These are phyloP conservation scores for Hirtodrosophila cameraria DNA, from an alignment of 2,888 invertebrate genomes.

Conservation along the genomic window DNA sequence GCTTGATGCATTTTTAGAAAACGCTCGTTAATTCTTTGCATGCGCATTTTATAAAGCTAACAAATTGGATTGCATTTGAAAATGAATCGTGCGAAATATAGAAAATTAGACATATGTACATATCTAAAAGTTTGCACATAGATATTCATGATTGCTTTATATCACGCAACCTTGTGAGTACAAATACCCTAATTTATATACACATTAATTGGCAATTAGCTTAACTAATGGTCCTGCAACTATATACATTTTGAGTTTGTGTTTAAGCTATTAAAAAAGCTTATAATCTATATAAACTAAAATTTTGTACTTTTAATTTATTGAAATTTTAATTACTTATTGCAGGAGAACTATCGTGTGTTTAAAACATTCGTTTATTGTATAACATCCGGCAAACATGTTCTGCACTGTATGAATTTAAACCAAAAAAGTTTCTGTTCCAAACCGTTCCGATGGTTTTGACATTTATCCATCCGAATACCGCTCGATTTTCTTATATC, in stretches of 20 bases:
- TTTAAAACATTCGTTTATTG: too few species aligned
- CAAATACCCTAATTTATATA: background rate
- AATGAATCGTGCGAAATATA: conserved; percentile 22
- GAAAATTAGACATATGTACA: conserved; percentile 1
- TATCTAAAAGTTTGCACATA: background rate
- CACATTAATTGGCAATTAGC: conserved; percentile 1
- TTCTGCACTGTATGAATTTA: too few species aligned
- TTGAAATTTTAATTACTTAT: too few species aligned
- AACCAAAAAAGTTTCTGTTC: too few species aligned
- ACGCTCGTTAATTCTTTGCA: conserved; percentile 23
- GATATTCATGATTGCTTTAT: background rate
- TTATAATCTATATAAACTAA: background rate
- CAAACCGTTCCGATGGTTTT: too few species aligned
- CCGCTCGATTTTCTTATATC: too few species aligned
- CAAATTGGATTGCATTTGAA: conserved; percentile 16
- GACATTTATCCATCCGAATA: too few species aligned
- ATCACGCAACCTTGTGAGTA: conserved; percentile 1
- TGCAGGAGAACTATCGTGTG: too few species aligned
- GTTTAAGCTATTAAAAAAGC: background rate
- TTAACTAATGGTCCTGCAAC: background rate
- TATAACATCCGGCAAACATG: too few species aligned
- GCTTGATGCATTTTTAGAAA: conserved; percentile 27
- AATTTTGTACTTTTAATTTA: too few species aligned
- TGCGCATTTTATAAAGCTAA: conserved; percentile 21
- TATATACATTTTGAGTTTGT: background rate